Evolutionary conservation across 2,888 invertebrate species (phyloP), one percentile per base, ranked within the genome.

Genomic region (Clunio marinus): DNA sequence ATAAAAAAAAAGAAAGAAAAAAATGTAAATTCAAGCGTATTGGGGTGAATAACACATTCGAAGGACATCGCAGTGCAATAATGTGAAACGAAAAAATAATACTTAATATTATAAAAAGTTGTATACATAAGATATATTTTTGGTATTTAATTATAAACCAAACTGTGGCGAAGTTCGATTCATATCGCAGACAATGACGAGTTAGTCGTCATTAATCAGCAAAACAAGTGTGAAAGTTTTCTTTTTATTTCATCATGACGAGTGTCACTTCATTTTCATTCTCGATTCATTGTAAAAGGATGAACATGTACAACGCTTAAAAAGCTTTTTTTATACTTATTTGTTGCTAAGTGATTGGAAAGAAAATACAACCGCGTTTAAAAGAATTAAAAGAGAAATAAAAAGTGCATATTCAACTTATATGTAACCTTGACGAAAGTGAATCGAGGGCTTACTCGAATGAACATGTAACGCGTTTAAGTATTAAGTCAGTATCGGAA

Each of bases 11-110:
- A 51, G 20, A 32, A 32, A 32, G 4, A 51, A 17, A 15, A n/a
- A 41, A 51, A 51, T 51, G 51, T 51, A 51, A 51, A 51, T 51
- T 17, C 51, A 51, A 51, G 17, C n/a, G 24, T 45, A 17, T 63
- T 45, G 63, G 63, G 63, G 63, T 63, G 63, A 63, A 63, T 46
- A 63, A 63, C 63, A 27, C 37, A 8, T 4, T 28, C 27, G 63
- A 63, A 63, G 63, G 63, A 63, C 63, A 37, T 15, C 17, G n/a
- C 63, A 63, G 15, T 63, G 63, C 63, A 63, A 27, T 63, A 63
- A 45, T 46, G 17, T 37, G 37, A 60, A 35, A n/a, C 27, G 46
- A 63, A 63, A 10, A 13, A 27, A 13, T 24, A 45, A 46, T n/a
- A n/a, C 20, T 20, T 20, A 4, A 17, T 46, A 45, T n/a, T 35